Percentiles rank a stretch among this genome's conserved stretches.
phyloP scores from a whole-genome alignment of 2,797 vertebrate genomes.

The Tadarida brasiliensis region DNA sequence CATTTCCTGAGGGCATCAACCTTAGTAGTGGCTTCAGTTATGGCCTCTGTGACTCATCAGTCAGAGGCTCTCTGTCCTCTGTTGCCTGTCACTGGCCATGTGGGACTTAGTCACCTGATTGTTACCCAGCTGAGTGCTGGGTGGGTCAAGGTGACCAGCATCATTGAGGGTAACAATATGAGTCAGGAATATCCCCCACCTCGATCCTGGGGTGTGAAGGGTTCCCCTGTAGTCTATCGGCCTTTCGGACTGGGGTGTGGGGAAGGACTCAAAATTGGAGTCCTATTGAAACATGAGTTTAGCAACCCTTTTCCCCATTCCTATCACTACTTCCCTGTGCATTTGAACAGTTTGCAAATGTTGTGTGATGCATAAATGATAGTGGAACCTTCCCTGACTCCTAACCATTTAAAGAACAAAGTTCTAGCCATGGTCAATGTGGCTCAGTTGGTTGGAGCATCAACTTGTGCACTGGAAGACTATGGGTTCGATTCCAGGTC shows the following conservation, averaged over 20 bases:
- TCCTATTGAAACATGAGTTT: neutral
- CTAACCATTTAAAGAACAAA: neutral
- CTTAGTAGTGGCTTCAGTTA: neutral
- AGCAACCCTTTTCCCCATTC: neutral
- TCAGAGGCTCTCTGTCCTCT: constrained; percentile 18
- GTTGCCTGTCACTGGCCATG: constrained; percentile 46
- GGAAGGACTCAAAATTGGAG: neutral
- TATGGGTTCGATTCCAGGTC: neutral
- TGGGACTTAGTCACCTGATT: constrained; percentile 68
- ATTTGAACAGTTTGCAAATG: neutral
- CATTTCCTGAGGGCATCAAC: neutral
- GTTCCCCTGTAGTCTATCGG: neutral
- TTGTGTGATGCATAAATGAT: neutral
- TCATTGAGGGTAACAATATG: neutral
- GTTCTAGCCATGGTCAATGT: neutral
- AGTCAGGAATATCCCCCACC: neutral
- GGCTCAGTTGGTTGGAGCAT: neutral
- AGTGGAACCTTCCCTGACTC: neutral
- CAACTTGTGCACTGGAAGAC: neutral
- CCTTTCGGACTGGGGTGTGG: neutral
- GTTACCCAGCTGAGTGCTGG: constrained; percentile 4
- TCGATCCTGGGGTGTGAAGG: neutral
- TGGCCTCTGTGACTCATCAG: neutral
- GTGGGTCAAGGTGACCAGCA: neutral
- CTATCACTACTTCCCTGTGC: neutral